phyloP scores from a whole-genome alignment of 2,888 invertebrate species.

The Cybosia mesomella region DNA sequence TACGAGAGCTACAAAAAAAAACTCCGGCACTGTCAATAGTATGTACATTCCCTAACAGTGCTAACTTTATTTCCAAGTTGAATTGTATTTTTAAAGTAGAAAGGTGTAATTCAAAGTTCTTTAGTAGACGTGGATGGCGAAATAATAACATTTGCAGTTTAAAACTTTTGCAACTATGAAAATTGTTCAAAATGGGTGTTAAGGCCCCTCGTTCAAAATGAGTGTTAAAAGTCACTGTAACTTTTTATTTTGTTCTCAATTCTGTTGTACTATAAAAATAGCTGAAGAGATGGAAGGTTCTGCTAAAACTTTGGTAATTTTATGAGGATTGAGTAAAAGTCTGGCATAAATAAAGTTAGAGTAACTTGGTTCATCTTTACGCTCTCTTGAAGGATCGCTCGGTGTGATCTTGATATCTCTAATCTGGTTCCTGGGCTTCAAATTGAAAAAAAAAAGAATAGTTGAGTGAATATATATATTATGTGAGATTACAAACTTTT shows the following conservation, averaged over 20 bases:
- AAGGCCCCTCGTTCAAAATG: slow-evolving; percentile 47
- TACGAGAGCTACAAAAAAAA: not conserved
- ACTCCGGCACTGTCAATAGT: not conserved
- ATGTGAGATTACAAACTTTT: not conserved
- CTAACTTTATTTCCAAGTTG: slow-evolving; percentile 66
- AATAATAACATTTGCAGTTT: slow-evolving; percentile 72
- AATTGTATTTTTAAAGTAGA: slow-evolving; percentile 66
- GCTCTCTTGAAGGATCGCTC: not conserved
- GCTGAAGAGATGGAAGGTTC: slow-evolving; percentile 1
- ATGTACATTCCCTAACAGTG: slow-evolving; percentile 33
- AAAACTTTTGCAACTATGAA: slow-evolving; percentile 76
- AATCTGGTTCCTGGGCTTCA: not conserved
- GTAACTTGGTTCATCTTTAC: not conserved
- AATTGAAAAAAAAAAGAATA: not conserved
- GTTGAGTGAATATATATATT: not conserved
- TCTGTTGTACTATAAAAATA: slow-evolving; percentile 12
- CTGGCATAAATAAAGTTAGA: slow-evolving; percentile 14
- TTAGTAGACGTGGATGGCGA: slow-evolving; percentile 59
- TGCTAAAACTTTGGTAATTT: slow-evolving; percentile 16
- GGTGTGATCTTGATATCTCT: not conserved
- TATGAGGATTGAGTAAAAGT: slow-evolving; percentile 6
- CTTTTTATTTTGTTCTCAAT: slow-evolving; percentile 39
- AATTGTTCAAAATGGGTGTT: slow-evolving; percentile 64
- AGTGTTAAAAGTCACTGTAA: slow-evolving; percentile 44
- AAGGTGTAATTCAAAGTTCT: slow-evolving; percentile 69